These are phyloP conservation scores for Orthochromis indermauri DNA, from an alignment of 2,113 vertebrate genomes.

Conservation along the genomic window DNA sequence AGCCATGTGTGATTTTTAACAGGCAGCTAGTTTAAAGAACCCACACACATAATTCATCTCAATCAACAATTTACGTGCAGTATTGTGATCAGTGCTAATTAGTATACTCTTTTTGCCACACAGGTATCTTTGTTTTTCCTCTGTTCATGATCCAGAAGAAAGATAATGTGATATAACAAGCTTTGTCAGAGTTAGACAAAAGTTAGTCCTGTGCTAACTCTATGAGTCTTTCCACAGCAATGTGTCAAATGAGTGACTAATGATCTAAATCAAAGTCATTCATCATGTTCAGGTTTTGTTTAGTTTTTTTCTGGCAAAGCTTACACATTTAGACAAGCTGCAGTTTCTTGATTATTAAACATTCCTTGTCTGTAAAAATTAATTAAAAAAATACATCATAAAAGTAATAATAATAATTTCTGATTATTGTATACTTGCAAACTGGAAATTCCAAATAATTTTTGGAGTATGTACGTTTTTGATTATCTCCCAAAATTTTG, in stretches of 20 bases:
- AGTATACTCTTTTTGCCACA: background rate
- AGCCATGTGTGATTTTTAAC: slow-evolving; percentile 21
- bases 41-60: slow-evolving; percentile 45
- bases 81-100: slow-evolving; percentile 17
- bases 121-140: background rate
- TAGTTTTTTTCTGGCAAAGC: background rate
- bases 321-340: background rate
- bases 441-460: background rate
- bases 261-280: background rate
- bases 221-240: background rate
- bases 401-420: background rate
- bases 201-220: background rate
- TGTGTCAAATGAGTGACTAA: background rate
- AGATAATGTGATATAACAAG: background rate
- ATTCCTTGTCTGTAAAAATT: background rate
- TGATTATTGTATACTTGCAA: background rate
- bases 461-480: background rate
- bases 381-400: background rate
- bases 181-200: background rate
- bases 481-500: background rate
- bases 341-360: background rate
- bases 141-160: background rate
- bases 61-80: slow-evolving; percentile 43
- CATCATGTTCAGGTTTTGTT: background rate
- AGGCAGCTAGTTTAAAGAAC: slow-evolving; percentile 15